These are phyloP conservation scores for Scaeva pyrastri DNA, from an alignment of 2,888 invertebrate genomes.

Conservation along the genomic window DNA sequence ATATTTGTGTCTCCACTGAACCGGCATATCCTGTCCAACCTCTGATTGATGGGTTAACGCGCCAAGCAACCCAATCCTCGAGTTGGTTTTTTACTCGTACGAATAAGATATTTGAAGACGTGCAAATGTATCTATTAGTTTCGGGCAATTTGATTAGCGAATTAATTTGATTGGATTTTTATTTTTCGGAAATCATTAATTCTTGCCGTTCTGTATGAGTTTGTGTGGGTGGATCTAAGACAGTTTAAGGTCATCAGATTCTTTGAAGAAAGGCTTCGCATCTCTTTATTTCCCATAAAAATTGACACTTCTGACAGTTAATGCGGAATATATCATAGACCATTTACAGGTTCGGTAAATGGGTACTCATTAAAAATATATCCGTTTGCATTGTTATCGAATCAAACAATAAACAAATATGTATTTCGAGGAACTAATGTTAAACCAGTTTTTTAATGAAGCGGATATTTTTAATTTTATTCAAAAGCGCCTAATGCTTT, in stretches of 20 bases:
- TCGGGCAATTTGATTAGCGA: constrained; percentile 41
- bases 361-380: not conserved
- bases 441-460: not conserved
- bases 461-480: not conserved
- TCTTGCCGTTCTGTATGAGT: constrained; percentile 3
- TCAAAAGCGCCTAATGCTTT: not conserved
- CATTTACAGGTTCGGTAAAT: not conserved
- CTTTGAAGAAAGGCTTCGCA: not conserved
- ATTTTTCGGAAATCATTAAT: constrained; percentile 38
- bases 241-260: constrained; percentile 34
- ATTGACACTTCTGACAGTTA: not conserved
- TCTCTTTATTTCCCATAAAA: not conserved
- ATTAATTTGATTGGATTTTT: constrained; percentile 48
- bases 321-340: not conserved
- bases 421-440: not conserved
- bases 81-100: not conserved
- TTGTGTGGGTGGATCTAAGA: constrained; percentile 38
- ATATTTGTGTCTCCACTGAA: constrained; percentile 16
- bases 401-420: not conserved
- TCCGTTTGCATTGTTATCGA: constrained; percentile 7
- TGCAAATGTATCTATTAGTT: constrained; percentile 53
- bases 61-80: constrained; percentile 21
- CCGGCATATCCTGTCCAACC: constrained; percentile 59
- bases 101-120: constrained; percentile 31
- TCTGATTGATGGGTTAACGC: constrained; percentile 55